Conservation (phyloP, 2,888 invertebrate genomes). For the Perdita meconis region DNA sequence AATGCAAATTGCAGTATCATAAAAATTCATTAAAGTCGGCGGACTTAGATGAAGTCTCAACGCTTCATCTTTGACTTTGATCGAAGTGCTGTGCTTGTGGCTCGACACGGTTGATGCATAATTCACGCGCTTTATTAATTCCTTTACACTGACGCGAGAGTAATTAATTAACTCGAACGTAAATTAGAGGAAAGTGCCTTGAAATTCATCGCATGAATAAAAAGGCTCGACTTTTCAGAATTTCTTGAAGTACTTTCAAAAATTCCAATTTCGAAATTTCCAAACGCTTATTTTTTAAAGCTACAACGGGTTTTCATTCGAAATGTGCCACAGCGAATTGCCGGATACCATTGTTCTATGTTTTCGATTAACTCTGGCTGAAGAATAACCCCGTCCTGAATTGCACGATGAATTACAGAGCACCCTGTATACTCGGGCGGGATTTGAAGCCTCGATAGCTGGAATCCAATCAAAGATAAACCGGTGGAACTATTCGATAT, state of each 20-base stretch:
- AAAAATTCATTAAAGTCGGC: not conserved
- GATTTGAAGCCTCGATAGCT: constrained; percentile 35
- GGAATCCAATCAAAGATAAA: constrained; percentile 65
- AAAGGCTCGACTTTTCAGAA: too few relatives aligned
- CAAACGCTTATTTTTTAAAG: too few relatives aligned
- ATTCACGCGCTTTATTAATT: not conserved
- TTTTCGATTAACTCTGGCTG: not conserved
- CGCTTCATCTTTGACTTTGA: not conserved
- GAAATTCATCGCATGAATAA: not conserved
- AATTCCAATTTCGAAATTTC: too few relatives aligned
- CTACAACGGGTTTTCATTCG: too few relatives aligned
- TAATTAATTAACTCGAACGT: constrained; percentile 33
- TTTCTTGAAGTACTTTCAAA: too few relatives aligned
- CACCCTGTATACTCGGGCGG: constrained; percentile 1
- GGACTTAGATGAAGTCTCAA: not conserved
- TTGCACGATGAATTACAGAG: not conserved
- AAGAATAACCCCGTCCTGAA: not conserved
- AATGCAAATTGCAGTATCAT: not conserved
- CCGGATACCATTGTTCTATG: not conserved
- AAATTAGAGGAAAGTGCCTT: constrained; percentile 19
- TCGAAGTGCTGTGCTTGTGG: not conserved
- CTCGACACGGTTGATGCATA: not conserved
- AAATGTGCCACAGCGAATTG: not conserved
- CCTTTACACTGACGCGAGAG: constrained; percentile 1
- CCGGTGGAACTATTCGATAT: constrained; percentile 57